These are phyloP conservation scores for Philotrypesis tridentata DNA, from an alignment of 1,140 invertebrate species.

Conservation along the genomic window DNA sequence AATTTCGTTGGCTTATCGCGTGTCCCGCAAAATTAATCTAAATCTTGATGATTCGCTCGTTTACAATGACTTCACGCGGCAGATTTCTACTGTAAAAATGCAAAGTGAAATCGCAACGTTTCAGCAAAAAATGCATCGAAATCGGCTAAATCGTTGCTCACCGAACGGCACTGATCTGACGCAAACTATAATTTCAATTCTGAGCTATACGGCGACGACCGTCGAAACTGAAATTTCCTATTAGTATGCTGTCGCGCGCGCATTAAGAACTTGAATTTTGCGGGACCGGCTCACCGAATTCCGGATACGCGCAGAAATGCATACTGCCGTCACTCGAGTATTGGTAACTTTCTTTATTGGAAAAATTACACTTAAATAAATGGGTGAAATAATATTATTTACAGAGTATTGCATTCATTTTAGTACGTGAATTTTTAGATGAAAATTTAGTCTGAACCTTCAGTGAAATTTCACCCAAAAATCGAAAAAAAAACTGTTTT, in stretches of 20 bases:
- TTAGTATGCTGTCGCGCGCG: neutral
- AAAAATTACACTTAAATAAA: neutral
- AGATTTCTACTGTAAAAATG: no score
- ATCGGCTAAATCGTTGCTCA: neutral
- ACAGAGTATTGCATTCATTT: no score
- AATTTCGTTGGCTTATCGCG: no score
- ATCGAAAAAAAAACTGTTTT: no score
- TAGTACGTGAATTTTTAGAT: no score
- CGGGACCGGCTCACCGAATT: neutral
- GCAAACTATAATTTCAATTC: neutral
- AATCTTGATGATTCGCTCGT: no score
- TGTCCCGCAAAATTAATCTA: no score
- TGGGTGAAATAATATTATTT: no score
- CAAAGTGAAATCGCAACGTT: neutral
- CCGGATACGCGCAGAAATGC: neutral
- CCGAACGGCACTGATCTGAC: neutral
- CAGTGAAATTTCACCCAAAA: no score
- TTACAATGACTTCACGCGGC: no score
- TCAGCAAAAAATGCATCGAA: neutral
- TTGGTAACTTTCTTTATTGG: neutral
- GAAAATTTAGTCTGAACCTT: no score
- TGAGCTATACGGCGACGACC: neutral
- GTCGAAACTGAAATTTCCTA: neutral
- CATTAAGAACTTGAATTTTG: neutral
- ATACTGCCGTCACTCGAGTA: neutral